Evolutionary conservation across 1,140 invertebrate genomes (phyloP), one percentile per base, ranked within the genome.

Genomic region (Temnothorax longispinosus): DNA sequence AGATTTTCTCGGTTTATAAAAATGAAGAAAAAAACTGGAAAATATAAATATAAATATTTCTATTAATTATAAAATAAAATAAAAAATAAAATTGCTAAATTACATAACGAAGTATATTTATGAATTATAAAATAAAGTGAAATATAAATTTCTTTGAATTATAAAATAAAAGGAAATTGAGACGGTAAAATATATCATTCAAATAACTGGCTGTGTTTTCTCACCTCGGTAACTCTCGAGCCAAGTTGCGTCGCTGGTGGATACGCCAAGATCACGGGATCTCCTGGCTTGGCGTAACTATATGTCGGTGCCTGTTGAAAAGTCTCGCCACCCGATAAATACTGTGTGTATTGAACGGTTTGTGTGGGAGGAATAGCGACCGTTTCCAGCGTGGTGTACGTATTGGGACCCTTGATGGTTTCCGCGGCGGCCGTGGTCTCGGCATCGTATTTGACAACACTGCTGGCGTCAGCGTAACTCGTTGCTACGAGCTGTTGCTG

Each of bases 331-430:
- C 92, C 82, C 8, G 92, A 86, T 35, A 93, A 93, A 56, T 93
- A 95, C 72, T 95, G 95, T 0, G 92, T 88, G 67, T 95, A 95
- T n/a, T 94, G 93, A 0, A 93, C 93, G 7, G 93, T 75, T 67
- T 93, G 95, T 6, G 92, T 58, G 8, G 92, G 89, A 0, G 93
- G 87, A 32, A 95, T 85, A 0, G 94, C 91, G 0, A 95, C 95
- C 0, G 95, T 94, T 71, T 95, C 95, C 4, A 95, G 85, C 0
- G 94, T 95, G 3, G 95, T 94, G 60, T 95, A 95, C 2, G 95
- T 95, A 60, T 92, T 95, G 0, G 92, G 90, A 0, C 88, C 88
- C 71, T 95, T 95, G 32, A 95, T 92, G 27, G 88, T 91, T 0
- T 95, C 94, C 4, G 92, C 69, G 0, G 93, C 87, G 0, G 87